Percentiles rank a stretch among this genome's conserved stretches.
Conservation (phyloP, 2,888 invertebrate genomes). For the Chrysina gloriosa region DNA sequence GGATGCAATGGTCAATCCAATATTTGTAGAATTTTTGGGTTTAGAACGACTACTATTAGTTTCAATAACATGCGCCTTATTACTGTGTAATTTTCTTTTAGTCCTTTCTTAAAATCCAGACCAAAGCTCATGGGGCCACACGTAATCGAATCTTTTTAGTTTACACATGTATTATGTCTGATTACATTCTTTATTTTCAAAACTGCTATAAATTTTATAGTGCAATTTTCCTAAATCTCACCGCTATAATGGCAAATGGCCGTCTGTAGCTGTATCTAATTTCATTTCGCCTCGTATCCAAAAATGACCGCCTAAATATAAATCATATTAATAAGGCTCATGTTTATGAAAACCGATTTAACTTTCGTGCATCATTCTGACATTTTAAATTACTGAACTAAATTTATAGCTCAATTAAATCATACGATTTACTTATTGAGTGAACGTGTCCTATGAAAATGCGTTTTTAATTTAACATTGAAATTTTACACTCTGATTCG, state of each 20-base stretch:
- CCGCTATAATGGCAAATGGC: neutral
- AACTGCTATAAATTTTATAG: too few relatives aligned
- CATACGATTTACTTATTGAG: neutral
- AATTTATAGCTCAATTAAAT: slow-evolving; percentile 1
- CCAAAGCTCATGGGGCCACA: too few relatives aligned
- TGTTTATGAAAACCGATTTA: slow-evolving; percentile 14
- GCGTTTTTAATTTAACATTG: neutral
- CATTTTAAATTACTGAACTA: slow-evolving; percentile 6
- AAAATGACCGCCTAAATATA: neutral
- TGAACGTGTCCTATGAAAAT: neutral
- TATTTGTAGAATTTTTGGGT: too few relatives aligned
- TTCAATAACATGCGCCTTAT: too few relatives aligned
- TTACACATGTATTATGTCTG: too few relatives aligned
- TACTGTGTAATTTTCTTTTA: too few relatives aligned
- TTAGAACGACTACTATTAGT: too few relatives aligned
- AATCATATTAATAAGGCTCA: neutral
- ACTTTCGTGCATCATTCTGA: neutral
- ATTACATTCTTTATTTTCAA: too few relatives aligned
- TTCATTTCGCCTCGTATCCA: neutral
- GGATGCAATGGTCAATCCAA: too few relatives aligned
- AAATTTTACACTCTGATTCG: neutral
- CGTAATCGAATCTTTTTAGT: too few relatives aligned
- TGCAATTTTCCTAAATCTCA: neutral
- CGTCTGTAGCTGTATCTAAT: neutral
- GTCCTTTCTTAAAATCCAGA: too few relatives aligned